Base-by-base conservation (phyloP, 2,113 vertebrate species). In the Ardeotis arabs region DNA sequence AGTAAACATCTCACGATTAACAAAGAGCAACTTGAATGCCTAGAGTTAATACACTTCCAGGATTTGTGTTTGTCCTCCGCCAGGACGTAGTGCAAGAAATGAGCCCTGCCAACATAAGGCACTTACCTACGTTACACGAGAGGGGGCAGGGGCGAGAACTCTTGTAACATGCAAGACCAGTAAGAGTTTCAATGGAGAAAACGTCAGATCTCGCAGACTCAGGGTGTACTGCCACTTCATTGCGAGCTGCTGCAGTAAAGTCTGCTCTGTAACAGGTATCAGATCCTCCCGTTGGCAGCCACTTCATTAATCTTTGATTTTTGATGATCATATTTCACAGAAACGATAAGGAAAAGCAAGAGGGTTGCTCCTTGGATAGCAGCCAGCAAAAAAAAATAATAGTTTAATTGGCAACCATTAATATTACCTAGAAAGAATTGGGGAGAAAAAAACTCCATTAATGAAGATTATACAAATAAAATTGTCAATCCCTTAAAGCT, bases 341-440 rank as follows among this genome's bases (percentile, higher is more conserved):
- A 99, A 10, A 99, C 97, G 2, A 99, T 98, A 31, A 99, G 98
- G 98, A 99, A 99, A 60, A 99, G 97, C 90, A 99, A 96, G 77
- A 99, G 98, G 5, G 99, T 99, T 62, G 98, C 93, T 59, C 99
- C 99, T 84, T 99, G 99, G 93, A 99, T 98, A 12, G 98, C 99
- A 2, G 99, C 99, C 98, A 99, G 98, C 49, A 99, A 97, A 72
- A 99, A 99, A 95, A 99, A 99, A 86, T 99, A 99, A 91, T 99
- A 99, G 98, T 99, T 98, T 89, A 99, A 97, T 14, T 98, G 97
- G 96, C 99, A 99, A 93, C 98, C 98, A 2, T 99, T 99, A 90
- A 99, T 99, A 63, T 99, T 99, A 47, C 99, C 99, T 99, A 58
- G 24, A 70, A 91, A 67, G 76, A 84, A 64, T 31, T 2, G 8